Base-by-base conservation (phyloP, 2,113 vertebrate species). In the Aptenodytes patagonicus region DNA sequence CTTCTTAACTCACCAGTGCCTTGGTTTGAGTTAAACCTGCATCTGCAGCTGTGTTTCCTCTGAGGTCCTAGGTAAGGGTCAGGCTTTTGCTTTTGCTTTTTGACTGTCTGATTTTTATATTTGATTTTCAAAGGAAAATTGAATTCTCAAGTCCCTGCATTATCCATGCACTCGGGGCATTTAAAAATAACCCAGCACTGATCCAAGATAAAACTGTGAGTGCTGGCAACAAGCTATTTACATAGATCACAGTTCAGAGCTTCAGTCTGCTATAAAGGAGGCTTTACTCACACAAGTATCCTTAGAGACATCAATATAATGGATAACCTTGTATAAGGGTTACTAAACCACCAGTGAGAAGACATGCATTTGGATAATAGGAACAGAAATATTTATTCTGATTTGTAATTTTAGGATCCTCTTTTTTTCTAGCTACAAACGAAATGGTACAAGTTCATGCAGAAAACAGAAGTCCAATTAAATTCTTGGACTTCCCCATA, bases 361-460 rank as follows among this genome's bases (percentile, higher is more conserved):
- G 6, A 9, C 5, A 79, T 58, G 71, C 2, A 31, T 64, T 66
- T 68, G 15, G 22, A 38, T 20, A 55, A 17, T 13, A 42, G 26
- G 9, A 94, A 81, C 4, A 81, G 19, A 83, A 79, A 69, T 52
- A 76, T 31, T 66, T 79, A 16, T 47, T 72, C 13, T 65, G 9
- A 16, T 54, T 62, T 32, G 3, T 32, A 34, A 40, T 72, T 26
- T 57, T 24, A 58, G 4, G 17, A 57, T 40, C 3, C 4, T 44
- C 0, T 10, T 38, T 66, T 15, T 38, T 42, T 25, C 44, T 52
- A 29, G 2, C 32, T 79, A 11, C 17, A 82, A 17, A 66, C 29
- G 5, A 75, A 91, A 73, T 0, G 1, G 2, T 20, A 51, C 6
- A 29, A 57, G 1, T 54, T 66, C 17, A 24, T 29, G 15, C 1